Evolutionary conservation across 2,113 vertebrate species (phyloP).

Genomic region (Circaetus cinerascens): DNA sequence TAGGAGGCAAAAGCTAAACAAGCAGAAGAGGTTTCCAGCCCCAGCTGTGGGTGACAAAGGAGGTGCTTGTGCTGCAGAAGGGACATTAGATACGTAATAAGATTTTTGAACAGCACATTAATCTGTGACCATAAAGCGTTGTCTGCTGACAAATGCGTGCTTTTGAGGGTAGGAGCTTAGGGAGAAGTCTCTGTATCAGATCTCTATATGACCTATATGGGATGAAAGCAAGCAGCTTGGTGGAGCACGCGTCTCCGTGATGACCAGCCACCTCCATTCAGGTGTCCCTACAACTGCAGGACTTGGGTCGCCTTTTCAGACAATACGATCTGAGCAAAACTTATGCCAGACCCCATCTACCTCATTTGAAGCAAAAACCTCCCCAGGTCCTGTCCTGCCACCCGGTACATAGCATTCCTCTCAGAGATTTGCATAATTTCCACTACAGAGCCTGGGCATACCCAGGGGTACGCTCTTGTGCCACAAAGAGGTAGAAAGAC

Average conservation of each 20-base stretch:
- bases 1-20: not conserved
- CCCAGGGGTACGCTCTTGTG: accelerated
- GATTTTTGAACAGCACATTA: not conserved
- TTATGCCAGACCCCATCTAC: not conserved
- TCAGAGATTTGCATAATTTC: not conserved
- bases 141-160: not conserved
- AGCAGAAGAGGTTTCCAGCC: not conserved
- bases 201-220: accelerated
- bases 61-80: not conserved
- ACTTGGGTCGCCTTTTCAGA: not conserved
- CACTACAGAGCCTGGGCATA: not conserved
- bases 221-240: not conserved
- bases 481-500: not conserved
- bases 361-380: not conserved
- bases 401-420: not conserved
- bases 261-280: not conserved
- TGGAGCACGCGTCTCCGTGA: accelerated
- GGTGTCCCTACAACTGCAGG: not conserved
- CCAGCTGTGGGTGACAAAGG: not conserved
- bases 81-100: not conserved
- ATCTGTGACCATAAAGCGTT: not conserved
- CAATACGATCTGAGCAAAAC: not conserved
- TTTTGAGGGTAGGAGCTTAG: not conserved
- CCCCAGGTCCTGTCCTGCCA: not conserved
- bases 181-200: not conserved